Conservation (phyloP, 2,113 vertebrate genomes). For the Clarias batrachus region DNA sequence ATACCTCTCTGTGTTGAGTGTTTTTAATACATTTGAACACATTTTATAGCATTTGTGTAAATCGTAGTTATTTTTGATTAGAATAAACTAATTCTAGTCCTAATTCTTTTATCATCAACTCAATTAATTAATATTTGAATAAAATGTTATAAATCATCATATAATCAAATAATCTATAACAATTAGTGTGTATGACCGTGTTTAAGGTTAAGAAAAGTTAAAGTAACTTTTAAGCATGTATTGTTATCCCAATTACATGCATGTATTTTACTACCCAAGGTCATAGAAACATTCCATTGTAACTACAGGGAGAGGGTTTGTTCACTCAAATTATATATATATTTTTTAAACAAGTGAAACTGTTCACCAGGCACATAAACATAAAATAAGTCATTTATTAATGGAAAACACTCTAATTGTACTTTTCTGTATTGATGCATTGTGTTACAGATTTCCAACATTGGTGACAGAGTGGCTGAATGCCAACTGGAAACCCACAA, state of each 20-base stretch:
- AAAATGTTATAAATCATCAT: neutral
- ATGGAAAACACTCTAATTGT: neutral
- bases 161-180: neutral
- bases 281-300: neutral
- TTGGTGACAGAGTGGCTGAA: slow-evolving; percentile 94
- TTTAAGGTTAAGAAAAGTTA: no score
- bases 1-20: neutral
- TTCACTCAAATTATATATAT: neutral
- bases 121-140: neutral
- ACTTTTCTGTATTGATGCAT: neutral
- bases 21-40: neutral
- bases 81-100: neutral
- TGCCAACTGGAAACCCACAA: slow-evolving; percentile 98
- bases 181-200: neutral
- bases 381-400: neutral
- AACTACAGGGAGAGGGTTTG: neutral
- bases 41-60: neutral
- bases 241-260: neutral
- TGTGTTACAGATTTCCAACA: slow-evolving; percentile 86
- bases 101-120: neutral
- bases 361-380: neutral
- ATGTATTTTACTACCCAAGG: neutral
- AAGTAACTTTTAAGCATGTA: neutral
- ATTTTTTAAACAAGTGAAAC: neutral
- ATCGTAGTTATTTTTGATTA: neutral